Evolutionary conservation across 2,113 vertebrate species (phyloP).

Genomic region (Petroica traversi): DNA sequence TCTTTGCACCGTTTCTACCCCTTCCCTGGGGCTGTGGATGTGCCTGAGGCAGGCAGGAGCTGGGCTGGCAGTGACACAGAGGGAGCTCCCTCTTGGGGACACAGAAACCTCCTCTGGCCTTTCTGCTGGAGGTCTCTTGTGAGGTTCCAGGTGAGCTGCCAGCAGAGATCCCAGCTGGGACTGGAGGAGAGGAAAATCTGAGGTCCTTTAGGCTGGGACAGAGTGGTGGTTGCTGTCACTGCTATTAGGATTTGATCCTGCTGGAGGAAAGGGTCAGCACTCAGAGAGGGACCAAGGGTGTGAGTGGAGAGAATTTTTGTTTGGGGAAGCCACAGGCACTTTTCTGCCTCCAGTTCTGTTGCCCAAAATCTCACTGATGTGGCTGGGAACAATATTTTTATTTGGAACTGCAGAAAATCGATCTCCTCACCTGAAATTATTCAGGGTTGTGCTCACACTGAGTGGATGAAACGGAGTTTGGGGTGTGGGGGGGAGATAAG

Average conservation of each 20-base stretch:
- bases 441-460: neutral
- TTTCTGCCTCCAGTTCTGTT: neutral
- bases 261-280: neutral
- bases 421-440: neutral
- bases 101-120: neutral
- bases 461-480: neutral
- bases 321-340: neutral
- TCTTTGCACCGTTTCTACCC: neutral
- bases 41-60: neutral
- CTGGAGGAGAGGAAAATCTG: neutral
- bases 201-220: neutral
- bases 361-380: neutral
- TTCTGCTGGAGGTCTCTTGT: neutral
- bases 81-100: neutral
- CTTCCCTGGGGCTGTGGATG: no score
- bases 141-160: no score
- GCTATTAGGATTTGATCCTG: rapidly evolving
- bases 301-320: neutral
- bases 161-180: neutral
- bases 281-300: neutral
- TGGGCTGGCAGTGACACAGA: neutral
- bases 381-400: neutral
- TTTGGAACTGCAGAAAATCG: neutral
- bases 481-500: neutral
- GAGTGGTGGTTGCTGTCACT: neutral